Base-by-base conservation (phyloP, 2,797 vertebrate species). In the Rhynchotus rufescens region DNA sequence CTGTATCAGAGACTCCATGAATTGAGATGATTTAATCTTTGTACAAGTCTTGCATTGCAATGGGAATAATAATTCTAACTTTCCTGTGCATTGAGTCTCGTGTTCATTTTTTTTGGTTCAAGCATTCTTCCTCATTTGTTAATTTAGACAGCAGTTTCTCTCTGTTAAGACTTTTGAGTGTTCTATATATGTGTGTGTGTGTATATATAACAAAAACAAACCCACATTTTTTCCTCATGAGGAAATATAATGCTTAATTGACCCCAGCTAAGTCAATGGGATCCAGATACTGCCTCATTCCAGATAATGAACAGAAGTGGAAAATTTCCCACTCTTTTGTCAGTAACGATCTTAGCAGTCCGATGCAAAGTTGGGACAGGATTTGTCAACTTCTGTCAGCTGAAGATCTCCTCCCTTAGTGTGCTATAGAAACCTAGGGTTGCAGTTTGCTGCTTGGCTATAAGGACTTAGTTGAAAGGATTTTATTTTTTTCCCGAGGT, bases 401-500 rank as follows among this genome's bases (percentile, higher is more conserved):
- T 59, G 54, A 64, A 56, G 45, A 51, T 88, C 49, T 87, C 36
- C 26, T 75, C 26, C 82, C 30, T 34, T 12, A 2, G 32, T n/a
- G 36, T 2, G 9, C 61, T 60, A 6, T 44, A 83, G 69, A 68
- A 68, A 25, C 15, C 21, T 4, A 22, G 20, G 26, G 15, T 77
- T 68, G 56, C 75, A 86, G 84, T 36, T 49, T 20, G 69, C 44
- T 36, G 45, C 74, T 61, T 32, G 28, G 52, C 64, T 69, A 1
- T 42, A 86, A 75, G 61, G 40, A 16, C 52, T 73, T 12, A 21
- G 61, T 82, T 78, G 71, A 44, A 52, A 66, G 44, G 56, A 15
- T n/a, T 78, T 89, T 92, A 6, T 85, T 94, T 85, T 89, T 89
- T 89, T 56, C 34, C 80, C 47, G 66, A 10, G 56, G 22, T 80